Base-by-base conservation (phyloP, 2,113 vertebrate species). In the Camelus dromedarius region DNA sequence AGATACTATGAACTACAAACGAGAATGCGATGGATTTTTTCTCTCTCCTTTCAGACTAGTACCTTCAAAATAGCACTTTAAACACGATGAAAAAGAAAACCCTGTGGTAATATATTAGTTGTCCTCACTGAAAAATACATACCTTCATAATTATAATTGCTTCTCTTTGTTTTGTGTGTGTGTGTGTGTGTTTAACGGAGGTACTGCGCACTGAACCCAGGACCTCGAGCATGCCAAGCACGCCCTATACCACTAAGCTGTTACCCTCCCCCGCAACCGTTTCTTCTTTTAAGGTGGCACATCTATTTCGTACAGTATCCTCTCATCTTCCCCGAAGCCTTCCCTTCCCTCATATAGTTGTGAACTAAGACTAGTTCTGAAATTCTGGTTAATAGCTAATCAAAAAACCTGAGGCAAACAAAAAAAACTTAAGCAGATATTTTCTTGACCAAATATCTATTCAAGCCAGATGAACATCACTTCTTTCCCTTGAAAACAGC, bases 341-440 rank as follows among this genome's bases (percentile, higher is more conserved):
- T 8, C 22, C 24, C 28, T 64, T 50, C 38, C 19, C 32, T 77
- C 81, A 82, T 7, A 38, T 11, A 62, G 32, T 28, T 94, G 67
- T 67, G 70, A 92, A 91, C 89, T 72, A 56, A 67, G 93, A 83
- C 20, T 30, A 46, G 3, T 69, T 89, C 46, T 92, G 42, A 96
- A 95, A 80, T 70, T 82, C 50, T 92, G n/a, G 60, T 97, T 93
- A 93, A 90, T 35, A 56, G 64, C 56, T 70, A 86, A 90, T 32
- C 0, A 5, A 58, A 94, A 95, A 94, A 28, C 14, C 42, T 35
- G 50, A 93, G 15, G 46, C 64, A 85, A 93, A 69, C 13, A 91
- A 91, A 92, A 82, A 93, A 89, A 96, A 77, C 18, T 15, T 75
- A 35, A 83, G 50, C 67, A 97, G 81, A 35, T 62, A 38, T 30